A percentile compares a stretch with the other conserved stretches of the same genome.
Evolutionary conservation across 1,140 invertebrate genomes (phyloP).

Genomic region (Charaxes varanes): DNA sequence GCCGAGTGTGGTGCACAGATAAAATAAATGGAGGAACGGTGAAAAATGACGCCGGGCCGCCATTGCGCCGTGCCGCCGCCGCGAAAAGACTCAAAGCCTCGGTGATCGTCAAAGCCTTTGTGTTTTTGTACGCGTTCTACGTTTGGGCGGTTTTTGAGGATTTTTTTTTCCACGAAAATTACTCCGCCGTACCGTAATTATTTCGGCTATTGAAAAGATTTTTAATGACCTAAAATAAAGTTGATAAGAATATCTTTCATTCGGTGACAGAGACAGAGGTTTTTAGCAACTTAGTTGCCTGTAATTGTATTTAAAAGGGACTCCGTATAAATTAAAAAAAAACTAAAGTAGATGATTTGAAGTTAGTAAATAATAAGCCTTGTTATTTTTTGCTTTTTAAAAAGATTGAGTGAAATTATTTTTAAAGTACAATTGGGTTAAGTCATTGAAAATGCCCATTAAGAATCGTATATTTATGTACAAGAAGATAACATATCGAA

Average conservation of each 20-base stretch:
- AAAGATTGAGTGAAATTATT: too few relatives aligned
- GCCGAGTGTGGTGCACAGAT: conserved; percentile 56
- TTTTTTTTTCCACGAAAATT: conserved; percentile 16
- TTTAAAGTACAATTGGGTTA: too few relatives aligned
- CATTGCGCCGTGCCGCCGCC: conserved; percentile 27
- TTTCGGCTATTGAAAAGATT: conserved; percentile 17
- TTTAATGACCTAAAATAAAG: conserved; percentile 15
- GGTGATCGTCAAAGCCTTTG: conserved; percentile 26
- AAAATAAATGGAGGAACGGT: conserved; percentile 65
- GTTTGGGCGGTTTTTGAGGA: conserved; percentile 9
- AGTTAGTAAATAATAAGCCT: too few relatives aligned
- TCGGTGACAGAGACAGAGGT: background rate
- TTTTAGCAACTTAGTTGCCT: conserved; percentile 1
- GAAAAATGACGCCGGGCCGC: conserved; percentile 55
- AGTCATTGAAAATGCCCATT: too few relatives aligned
- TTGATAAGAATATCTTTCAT: conserved; percentile 9
- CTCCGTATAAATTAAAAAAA: conserved; percentile 3
- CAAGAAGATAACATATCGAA: too few relatives aligned
- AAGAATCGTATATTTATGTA: too few relatives aligned
- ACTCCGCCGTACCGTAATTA: conserved; percentile 10
- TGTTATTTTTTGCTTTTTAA: too few relatives aligned
- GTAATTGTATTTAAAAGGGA: background rate
- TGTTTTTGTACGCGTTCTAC: conserved; percentile 17
- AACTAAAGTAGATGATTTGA: too few relatives aligned
- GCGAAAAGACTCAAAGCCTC: conserved; percentile 54